Evolutionary conservation across 35 echinoderm and acorn worm genomes (phyloP), one percentile per base, ranked within the genome.

Genomic region (Apostichopus californicus): DNA sequence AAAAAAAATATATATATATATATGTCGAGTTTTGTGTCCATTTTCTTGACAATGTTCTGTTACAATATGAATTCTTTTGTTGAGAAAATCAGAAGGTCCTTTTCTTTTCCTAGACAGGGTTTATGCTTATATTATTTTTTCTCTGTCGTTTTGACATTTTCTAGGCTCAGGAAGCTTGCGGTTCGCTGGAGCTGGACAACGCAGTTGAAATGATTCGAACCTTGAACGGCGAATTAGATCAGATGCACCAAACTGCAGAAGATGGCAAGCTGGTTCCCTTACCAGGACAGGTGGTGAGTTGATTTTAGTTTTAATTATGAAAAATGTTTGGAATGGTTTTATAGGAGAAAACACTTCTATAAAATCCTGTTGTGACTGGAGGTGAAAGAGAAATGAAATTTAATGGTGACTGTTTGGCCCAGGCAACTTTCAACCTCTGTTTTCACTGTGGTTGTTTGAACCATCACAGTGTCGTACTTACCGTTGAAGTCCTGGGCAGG

Each of bases 161-260:
- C 3, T 93, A 98, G 96, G 96, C 96, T 63, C 96, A 98, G 60
- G 96, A 98, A 56, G 94, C 93, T 57, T 98, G 96, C 90, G 96
- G 96, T 80, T 90, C 94, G 9, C 80, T 95, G 64, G 94, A 98
- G 87, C 92, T 98, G 18, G 96, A 98, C 80, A 98, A 95, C 91
- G 96, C 96, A 21, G 18, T 98, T 1, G 96, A 98, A 24, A 96
- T 93, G 87, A 96, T 98, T 87, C 81, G 93, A 71, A 87, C 90
- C 8, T 88, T 96, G 21, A 91, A 98, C 46, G 93, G 94, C 77
- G 94, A 98, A 55, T 81, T 98, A 24, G 93, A 93, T 61, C 90
- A 96, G 80, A 94, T 96, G 34, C 94, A 95, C 53, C 17, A 75
- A 63, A 93, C 93, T 11, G 94, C 96, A 55, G 73, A 93, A 53